phyloP scores from a whole-genome alignment of 2,113 vertebrate species.

The Corythaeola cristata region DNA sequence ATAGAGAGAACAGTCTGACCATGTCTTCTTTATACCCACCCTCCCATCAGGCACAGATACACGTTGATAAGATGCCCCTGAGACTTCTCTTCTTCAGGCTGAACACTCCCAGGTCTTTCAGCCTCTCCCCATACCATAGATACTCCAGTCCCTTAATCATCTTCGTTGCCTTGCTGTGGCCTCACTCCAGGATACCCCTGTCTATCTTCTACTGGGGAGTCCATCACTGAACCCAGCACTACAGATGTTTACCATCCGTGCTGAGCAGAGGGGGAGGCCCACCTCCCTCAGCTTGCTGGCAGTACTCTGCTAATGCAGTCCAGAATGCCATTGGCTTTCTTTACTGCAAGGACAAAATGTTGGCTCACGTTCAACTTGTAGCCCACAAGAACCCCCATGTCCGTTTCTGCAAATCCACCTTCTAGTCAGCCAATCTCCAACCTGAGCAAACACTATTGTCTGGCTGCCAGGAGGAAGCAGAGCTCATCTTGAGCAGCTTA shows the following conservation, averaged over 20 bases:
- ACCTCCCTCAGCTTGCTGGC: not conserved
- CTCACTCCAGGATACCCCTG: not conserved
- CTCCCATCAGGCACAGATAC: fast-evolving
- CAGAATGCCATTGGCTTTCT: not conserved
- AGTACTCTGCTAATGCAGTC: not conserved
- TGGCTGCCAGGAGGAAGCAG: not conserved
- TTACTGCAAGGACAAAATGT: not conserved
- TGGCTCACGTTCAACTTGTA: not conserved
- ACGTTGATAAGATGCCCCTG: not conserved
- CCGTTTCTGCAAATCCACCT: not conserved
- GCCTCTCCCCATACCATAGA: not conserved
- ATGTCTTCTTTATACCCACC: not conserved
- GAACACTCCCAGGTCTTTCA: not conserved
- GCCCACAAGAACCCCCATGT: not conserved
- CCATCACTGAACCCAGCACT: not conserved
- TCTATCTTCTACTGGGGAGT: not conserved
- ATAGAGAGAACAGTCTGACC: not conserved
- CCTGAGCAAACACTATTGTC: not conserved
- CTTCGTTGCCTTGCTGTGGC: not conserved
- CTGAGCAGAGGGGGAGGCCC: not conserved
- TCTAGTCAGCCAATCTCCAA: not conserved
- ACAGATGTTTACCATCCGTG: not conserved
- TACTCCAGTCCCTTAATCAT: not conserved
- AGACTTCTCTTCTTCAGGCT: not conserved
- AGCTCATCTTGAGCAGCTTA: not conserved